phyloP scores from a whole-genome alignment of 2,113 vertebrate genomes.

The Cynocephalus volans region DNA sequence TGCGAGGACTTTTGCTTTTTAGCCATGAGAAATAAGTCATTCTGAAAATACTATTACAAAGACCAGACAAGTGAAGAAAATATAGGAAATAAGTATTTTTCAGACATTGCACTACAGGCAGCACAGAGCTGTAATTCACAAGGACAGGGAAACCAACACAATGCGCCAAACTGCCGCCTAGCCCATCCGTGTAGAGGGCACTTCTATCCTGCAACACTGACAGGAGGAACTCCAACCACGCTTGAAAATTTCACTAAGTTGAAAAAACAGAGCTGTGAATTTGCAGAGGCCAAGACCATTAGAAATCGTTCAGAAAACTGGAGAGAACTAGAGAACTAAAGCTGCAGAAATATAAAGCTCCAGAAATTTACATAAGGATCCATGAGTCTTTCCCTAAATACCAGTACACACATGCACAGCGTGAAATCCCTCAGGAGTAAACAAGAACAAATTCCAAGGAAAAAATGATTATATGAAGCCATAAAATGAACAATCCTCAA shows the following conservation, averaged over 20 bases:
- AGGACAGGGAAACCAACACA: neutral
- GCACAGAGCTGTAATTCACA: neutral
- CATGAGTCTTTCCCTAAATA: neutral
- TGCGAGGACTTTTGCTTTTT: neutral
- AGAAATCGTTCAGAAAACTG: neutral
- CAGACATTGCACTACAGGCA: neutral
- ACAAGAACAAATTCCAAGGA: neutral
- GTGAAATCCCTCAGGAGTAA: neutral
- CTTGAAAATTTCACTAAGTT: neutral
- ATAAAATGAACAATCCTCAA: neutral
- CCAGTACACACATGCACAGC: neutral
- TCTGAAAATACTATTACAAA: neutral
- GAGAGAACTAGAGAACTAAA: neutral
- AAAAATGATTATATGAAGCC: neutral
- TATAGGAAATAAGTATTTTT: neutral
- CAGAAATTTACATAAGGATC: neutral
- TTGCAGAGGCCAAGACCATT: neutral
- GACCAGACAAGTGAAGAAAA: neutral
- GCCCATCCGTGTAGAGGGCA: neutral
- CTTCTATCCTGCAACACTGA: neutral
- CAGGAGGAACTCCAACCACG: neutral
- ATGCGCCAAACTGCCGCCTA: neutral
- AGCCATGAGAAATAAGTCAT: neutral
- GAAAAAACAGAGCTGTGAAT: neutral
- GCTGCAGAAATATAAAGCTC: neutral